Evolutionary conservation across 2,888 invertebrate species (phyloP).

Genomic region (Mythimna impura): DNA sequence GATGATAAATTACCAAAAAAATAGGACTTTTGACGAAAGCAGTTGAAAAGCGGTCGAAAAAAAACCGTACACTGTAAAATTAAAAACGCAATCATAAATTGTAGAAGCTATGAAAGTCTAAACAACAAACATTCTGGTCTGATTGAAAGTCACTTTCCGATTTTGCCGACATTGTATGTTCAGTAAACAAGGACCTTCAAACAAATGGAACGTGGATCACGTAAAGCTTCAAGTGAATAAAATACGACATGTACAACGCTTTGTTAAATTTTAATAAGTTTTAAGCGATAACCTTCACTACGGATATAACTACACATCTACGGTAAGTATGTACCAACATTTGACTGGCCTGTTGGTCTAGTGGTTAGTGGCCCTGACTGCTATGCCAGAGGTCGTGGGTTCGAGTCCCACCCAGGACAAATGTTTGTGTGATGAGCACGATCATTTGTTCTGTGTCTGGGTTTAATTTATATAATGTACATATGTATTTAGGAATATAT

Average conservation of each 20-base stretch:
- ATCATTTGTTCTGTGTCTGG: too few species aligned
- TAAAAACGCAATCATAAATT: constrained; percentile 15
- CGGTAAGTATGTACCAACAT: not conserved
- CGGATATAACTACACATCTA: constrained; percentile 18
- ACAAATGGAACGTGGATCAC: constrained; percentile 36
- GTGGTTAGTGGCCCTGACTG: too few species aligned
- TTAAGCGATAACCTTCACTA: constrained; percentile 33
- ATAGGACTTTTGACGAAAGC: not conserved
- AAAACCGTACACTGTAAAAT: not conserved
- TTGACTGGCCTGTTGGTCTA: too few species aligned
- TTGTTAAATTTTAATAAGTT: constrained; percentile 53
- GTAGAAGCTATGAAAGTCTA: constrained; percentile 28
- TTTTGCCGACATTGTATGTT: constrained; percentile 36
- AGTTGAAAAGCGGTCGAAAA: not conserved
- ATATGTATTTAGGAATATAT: too few species aligned
- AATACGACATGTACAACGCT: constrained; percentile 30
- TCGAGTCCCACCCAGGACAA: too few species aligned
- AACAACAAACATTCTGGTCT: constrained; percentile 29
- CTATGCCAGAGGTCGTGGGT: too few species aligned
- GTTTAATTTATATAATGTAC: too few species aligned
- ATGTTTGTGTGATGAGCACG: too few species aligned
- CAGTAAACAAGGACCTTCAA: constrained; percentile 33
- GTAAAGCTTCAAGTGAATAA: constrained; percentile 30
- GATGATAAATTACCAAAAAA: constrained; percentile 2
- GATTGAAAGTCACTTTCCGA: constrained; percentile 34